Evolutionary conservation across 1,140 invertebrate species (phyloP).

Genomic region (Aphis gossypii): DNA sequence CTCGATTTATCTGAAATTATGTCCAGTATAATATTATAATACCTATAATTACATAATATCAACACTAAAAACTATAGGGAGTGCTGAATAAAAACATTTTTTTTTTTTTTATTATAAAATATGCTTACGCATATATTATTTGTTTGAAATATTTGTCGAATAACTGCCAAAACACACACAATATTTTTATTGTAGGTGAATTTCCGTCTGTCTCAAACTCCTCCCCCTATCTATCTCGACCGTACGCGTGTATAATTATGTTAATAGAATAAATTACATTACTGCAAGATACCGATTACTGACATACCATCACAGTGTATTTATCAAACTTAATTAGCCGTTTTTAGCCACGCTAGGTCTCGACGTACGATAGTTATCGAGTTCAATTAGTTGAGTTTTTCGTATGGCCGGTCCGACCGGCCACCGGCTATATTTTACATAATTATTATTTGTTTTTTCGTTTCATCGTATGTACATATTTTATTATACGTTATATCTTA

Average conservation of each 20-base stretch:
- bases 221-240: background rate
- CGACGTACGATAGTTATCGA: background rate
- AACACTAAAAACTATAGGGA: background rate
- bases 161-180: background rate
- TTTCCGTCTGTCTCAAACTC: background rate
- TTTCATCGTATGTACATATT: background rate
- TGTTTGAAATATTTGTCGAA: background rate
- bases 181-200: background rate
- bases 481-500: background rate
- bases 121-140: background rate
- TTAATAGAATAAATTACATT: constrained; percentile 38
- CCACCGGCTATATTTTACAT: constrained; percentile 15
- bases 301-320: background rate
- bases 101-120: background rate
- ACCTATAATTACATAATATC: background rate
- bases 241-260: background rate
- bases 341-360: constrained; percentile 16
- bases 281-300: constrained; percentile 1
- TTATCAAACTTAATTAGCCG: constrained; percentile 49
- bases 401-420: background rate
- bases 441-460: constrained; percentile 40
- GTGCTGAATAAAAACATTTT: background rate
- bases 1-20: background rate
- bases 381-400: constrained; percentile 23
- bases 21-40: background rate